Evolutionary conservation across 2,113 vertebrate genomes (phyloP).

Genomic region (Misgurnus mizolepis): DNA sequence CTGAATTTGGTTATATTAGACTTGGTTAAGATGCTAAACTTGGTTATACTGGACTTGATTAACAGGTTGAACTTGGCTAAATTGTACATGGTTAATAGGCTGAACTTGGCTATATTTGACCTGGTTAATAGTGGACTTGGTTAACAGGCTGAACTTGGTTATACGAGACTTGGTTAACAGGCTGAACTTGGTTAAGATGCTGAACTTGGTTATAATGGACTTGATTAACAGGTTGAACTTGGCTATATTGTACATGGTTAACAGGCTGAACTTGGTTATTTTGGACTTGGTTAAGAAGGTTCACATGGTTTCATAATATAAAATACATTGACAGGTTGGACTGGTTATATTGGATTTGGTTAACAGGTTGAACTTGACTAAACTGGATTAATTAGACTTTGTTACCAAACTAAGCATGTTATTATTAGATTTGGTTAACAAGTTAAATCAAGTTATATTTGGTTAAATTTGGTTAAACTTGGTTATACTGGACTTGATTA

Average conservation of each 20-base stretch:
- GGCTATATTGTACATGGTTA: not conserved
- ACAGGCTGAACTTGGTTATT: not conserved
- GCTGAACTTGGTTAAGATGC: not conserved
- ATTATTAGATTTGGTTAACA: no score
- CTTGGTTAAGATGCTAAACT: not conserved
- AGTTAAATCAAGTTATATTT: no score
- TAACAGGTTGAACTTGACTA: no score
- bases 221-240: not conserved
- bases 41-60: not conserved
- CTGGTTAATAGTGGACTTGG: not conserved
- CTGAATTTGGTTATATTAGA: not conserved
- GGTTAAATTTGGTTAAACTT: not conserved
- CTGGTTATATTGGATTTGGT: no score
- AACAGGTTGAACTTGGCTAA: not conserved
- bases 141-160: not conserved
- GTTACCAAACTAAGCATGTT: no score
- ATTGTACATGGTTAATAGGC: not conserved
- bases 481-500: not conserved
- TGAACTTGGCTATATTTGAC: not conserved
- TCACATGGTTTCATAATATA: no score
- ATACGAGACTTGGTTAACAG: not conserved
- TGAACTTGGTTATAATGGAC: not conserved
- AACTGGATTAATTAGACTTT: not conserved
- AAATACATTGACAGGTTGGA: no score
- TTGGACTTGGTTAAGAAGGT: not conserved